Evolutionary conservation across 2,888 invertebrate genomes (phyloP), one percentile per base, ranked within the genome.

Genomic region (Coremacera marginata): DNA sequence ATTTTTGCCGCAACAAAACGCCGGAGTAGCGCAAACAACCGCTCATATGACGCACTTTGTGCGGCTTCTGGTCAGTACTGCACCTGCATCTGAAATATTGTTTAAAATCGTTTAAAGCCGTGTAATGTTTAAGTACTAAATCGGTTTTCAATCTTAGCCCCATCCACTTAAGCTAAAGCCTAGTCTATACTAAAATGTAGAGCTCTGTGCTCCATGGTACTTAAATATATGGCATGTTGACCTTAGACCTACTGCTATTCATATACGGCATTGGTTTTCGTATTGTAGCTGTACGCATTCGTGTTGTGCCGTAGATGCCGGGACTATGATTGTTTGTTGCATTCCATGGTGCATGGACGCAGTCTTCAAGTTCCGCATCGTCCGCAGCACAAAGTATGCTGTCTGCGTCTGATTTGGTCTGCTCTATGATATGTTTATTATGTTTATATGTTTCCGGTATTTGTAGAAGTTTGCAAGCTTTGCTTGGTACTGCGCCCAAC

Each of bases 1-100:
- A 88, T 84, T 89, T 89, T 82, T 89, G 88, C 75, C 89, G 88
- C 80, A 89, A 84, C 78, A 89, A 83, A 75, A 86, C 84, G 82
- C 84, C 87, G 77, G 88, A 89, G 27, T 89, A 86, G 62, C 89
- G 88, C 75, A 89, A 83, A 78, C 89, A 89, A 80, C 86, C 85
- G 84, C 87, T 83, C 81, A 86, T 83, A 76, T 84, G 87, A 70
- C 86, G 82, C 80, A 83, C 83, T 70, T 79, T 81, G 77, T 79
- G 77, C 16, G 81, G 67, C 44, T 77, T 77, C 71, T 83, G 82
- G 72, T 79, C 84, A 78, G 81, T 83, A 80, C 82, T 82, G 81
- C 83, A 84, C 44, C 44, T 44, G 80, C 86, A 80, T 90, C 90
- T 80, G 91, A 88, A 84, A 84, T 55, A 34, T 52, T 31, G 3